phyloP scores from a whole-genome alignment of 2,888 invertebrate genomes.

The Andrena flavipes region DNA sequence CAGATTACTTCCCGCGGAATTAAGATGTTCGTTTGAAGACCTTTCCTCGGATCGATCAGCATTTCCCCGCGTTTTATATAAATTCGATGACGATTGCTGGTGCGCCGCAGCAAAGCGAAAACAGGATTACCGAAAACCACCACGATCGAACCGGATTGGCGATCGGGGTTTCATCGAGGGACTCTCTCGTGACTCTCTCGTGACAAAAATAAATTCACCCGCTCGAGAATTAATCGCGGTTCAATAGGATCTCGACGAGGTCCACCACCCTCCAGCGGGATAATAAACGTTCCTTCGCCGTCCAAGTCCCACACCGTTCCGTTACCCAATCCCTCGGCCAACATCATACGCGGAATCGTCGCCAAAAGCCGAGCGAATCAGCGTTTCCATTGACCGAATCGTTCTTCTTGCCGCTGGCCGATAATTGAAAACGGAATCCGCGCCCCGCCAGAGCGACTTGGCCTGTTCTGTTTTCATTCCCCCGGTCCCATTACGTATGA shows the following conservation, averaged over 20 bases:
- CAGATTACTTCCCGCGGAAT: neutral
- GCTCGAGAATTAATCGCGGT: conserved; percentile 54
- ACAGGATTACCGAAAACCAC: no score
- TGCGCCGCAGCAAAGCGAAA: no score
- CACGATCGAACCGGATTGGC: no score
- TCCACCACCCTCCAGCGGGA: conserved; percentile 18
- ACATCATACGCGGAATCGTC: conserved; percentile 15
- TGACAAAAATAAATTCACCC: conserved; percentile 51
- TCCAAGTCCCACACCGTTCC: conserved; percentile 23
- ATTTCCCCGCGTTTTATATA: no score
- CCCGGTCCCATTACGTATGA: conserved; percentile 7
- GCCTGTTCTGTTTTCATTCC: conserved; percentile 31
- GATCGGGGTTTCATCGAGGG: no score
- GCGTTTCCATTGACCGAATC: conserved; percentile 28
- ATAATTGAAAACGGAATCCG: conserved; percentile 57
- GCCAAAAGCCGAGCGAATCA: conserved; percentile 48
- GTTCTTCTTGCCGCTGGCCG: conserved; percentile 28
- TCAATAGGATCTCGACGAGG: conserved; percentile 45
- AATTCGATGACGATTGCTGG: no score
- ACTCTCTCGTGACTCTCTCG: no score
- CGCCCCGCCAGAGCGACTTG: neutral
- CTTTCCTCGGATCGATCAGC: no score
- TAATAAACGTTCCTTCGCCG: conserved; percentile 61
- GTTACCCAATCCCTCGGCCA: conserved; percentile 17
- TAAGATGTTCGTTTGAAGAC: no score